Percentiles rank a stretch among this genome's conserved stretches.
These are phyloP conservation scores for Oceanodroma leucorhoa DNA, from an alignment of 2,797 vertebrate species.

Conservation along the genomic window DNA sequence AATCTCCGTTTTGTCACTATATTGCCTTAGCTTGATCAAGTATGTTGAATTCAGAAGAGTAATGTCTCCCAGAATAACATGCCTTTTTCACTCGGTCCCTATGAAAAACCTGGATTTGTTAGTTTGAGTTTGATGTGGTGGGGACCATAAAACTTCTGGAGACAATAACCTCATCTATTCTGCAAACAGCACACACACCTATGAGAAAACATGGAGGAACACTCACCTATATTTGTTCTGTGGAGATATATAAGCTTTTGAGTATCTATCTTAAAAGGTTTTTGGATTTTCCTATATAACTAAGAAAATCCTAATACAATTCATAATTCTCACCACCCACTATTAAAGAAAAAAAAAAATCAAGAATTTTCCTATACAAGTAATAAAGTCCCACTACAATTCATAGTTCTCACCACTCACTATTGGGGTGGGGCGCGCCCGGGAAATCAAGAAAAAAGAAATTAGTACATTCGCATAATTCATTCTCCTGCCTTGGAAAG, in stretches of 20 bases:
- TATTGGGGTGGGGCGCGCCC: too few relatives aligned
- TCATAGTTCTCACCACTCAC: neutral
- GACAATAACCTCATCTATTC: neutral
- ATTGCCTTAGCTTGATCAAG: neutral
- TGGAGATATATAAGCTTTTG: neutral
- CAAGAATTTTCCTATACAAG: neutral
- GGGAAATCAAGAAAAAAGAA: neutral
- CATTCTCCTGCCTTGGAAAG: neutral
- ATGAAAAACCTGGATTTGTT: neutral
- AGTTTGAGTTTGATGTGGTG: neutral
- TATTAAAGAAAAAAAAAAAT: neutral
- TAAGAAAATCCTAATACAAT: neutral
- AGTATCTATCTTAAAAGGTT: neutral
- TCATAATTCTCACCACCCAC: neutral
- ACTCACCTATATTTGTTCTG: neutral
- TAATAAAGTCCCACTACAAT: neutral
- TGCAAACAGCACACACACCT: neutral
- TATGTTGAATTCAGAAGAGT: neutral
- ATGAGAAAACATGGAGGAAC: neutral
- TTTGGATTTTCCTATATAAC: neutral
- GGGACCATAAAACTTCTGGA: neutral
- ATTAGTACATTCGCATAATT: neutral
- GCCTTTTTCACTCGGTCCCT: neutral
- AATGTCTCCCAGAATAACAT: neutral
- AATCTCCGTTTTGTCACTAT: neutral